A percentile compares a stretch with the other conserved stretches of the same genome.
phyloP scores from a whole-genome alignment of 2,113 vertebrate genomes.

The Lichenostomus cassidix region DNA sequence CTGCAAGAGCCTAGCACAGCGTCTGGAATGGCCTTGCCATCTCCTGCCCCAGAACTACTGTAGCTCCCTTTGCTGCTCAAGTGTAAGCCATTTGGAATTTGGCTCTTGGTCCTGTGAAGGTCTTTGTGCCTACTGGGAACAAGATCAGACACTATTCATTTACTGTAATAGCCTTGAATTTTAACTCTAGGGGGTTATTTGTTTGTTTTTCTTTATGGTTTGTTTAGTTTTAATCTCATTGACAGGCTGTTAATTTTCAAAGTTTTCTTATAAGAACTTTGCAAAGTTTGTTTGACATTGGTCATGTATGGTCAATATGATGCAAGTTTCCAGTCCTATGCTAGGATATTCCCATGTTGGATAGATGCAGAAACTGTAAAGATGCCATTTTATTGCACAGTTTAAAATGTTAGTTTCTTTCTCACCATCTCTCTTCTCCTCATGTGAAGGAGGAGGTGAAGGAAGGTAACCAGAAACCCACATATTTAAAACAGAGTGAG shows the following conservation, averaged over 20 bases:
- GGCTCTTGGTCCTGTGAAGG: neutral
- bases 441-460: neutral
- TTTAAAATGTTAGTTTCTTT: neutral
- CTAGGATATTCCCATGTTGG: neutral
- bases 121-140: neutral
- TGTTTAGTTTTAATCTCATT: neutral
- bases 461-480: slow-evolving; percentile 20
- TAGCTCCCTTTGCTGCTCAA: neutral
- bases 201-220: neutral
- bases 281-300: neutral
- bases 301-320: neutral
- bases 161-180: neutral
- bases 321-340: neutral
- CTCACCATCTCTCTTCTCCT: neutral
- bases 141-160: neutral
- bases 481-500: slow-evolving; percentile 32
- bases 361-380: neutral
- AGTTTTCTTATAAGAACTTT: neutral
- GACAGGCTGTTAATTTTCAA: neutral
- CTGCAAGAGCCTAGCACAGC: neutral
- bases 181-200: neutral
- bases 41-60: neutral
- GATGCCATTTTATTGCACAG: neutral
- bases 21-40: neutral
- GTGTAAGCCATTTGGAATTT: neutral